These are phyloP conservation scores for Camelus bactrianus DNA, from an alignment of 2,113 vertebrate genomes.

Conservation along the genomic window DNA sequence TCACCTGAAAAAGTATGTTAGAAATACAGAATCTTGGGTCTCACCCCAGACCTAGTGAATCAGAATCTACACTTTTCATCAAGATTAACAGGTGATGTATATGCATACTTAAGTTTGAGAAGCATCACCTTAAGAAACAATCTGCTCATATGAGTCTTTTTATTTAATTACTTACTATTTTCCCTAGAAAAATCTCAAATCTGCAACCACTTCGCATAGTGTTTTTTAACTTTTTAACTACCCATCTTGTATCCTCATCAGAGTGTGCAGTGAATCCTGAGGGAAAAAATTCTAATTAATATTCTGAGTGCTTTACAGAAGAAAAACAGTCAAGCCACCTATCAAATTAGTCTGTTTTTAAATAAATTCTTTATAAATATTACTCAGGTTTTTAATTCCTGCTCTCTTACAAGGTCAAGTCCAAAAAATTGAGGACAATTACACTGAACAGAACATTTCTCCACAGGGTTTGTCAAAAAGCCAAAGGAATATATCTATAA, in stretches of 20 bases:
- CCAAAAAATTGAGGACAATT: not conserved
- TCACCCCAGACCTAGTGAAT: not conserved
- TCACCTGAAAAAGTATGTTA: not conserved
- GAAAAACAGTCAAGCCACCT: constrained; percentile 6
- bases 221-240: not conserved
- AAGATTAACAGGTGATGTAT: not conserved
- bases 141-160: not conserved
- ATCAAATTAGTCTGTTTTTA: constrained; percentile 6
- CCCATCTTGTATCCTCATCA: not conserved
- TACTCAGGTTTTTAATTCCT: not conserved
- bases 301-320: not conserved
- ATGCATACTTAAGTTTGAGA: not conserved
- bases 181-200: not conserved
- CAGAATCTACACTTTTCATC: constrained; percentile 9
- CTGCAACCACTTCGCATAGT: not conserved
- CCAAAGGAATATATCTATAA: not conserved
- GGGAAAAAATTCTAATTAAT: not conserved
- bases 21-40: not conserved
- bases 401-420: constrained; percentile 14
- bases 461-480: constrained; percentile 8
- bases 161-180: constrained; percentile 18
- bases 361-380: not conserved
- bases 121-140: not conserved
- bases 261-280: not conserved
- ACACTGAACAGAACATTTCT: not conserved